Conservation (phyloP, 2,888 invertebrate genomes). For the Thymelicus lineola region DNA sequence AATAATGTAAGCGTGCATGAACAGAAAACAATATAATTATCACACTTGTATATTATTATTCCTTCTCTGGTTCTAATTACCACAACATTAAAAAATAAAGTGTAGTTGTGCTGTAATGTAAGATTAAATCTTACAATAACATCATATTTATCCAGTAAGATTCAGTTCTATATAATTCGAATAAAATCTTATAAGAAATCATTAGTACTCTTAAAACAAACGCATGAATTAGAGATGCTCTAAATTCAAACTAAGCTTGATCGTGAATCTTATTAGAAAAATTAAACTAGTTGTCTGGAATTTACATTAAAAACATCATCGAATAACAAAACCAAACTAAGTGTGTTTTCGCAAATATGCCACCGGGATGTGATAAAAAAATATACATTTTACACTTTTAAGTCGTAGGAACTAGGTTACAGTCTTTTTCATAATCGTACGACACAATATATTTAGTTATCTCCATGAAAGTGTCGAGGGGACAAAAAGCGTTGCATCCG, state of each 20-base stretch:
- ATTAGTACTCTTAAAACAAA: too few species aligned
- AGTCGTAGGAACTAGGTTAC: constrained; percentile 62
- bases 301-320: too few species aligned
- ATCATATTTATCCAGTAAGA: too few species aligned
- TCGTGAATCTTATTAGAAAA: too few species aligned
- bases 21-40: constrained; percentile 3
- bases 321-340: background rate
- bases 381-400: constrained; percentile 31
- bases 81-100: too few species aligned
- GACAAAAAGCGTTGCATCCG: constrained; percentile 81
- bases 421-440: constrained; percentile 74
- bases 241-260: too few species aligned
- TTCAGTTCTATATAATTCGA: too few species aligned
- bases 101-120: background rate
- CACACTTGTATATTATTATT: constrained; percentile 13
- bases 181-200: too few species aligned
- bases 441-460: constrained; percentile 76
- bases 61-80: background rate
- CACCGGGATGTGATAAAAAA: background rate
- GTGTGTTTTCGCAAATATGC: background rate
- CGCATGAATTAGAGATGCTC: too few species aligned
- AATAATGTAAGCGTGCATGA: constrained; percentile 22
- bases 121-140: background rate
- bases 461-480: constrained; percentile 78
- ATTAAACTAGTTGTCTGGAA: too few species aligned